These are phyloP conservation scores for Arothron firmamentum DNA, from an alignment of 2,113 vertebrate genomes.

Conservation along the genomic window DNA sequence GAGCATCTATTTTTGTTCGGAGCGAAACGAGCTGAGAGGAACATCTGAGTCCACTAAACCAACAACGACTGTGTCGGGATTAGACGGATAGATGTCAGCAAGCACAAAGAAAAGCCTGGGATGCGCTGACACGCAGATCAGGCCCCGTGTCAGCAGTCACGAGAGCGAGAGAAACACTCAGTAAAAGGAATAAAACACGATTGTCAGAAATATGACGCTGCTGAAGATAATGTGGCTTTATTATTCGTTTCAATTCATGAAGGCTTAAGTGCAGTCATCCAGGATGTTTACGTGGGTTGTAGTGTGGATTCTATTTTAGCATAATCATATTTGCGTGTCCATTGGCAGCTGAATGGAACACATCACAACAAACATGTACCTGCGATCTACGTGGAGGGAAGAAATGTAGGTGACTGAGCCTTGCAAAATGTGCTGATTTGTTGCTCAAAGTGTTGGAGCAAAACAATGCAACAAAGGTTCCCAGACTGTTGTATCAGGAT, in stretches of 20 bases:
- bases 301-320: slow-evolving; percentile 12
- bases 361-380: neutral
- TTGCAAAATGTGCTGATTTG: slow-evolving; percentile 64
- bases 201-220: slow-evolving; percentile 6
- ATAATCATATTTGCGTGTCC: slow-evolving; percentile 4
- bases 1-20: slow-evolving; percentile 45
- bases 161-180: slow-evolving; percentile 1
- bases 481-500: slow-evolving; percentile 70
- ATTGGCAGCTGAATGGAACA: slow-evolving; percentile 8
- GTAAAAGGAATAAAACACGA: neutral
- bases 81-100: slow-evolving; percentile 30
- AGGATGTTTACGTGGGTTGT: neutral
- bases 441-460: slow-evolving; percentile 66
- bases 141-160: slow-evolving; percentile 9
- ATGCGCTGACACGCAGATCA: slow-evolving; percentile 29
- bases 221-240: slow-evolving; percentile 5
- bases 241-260: slow-evolving; percentile 5
- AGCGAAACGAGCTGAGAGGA: slow-evolving; percentile 33
- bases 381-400: slow-evolving; percentile 8
- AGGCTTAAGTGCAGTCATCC: slow-evolving; percentile 5
- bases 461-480: slow-evolving; percentile 74
- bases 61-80: slow-evolving; percentile 35
- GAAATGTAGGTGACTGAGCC: slow-evolving; percentile 52
- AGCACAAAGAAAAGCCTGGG: slow-evolving; percentile 33
- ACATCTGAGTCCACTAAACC: slow-evolving; percentile 40